Conservation (phyloP, 1,140 invertebrate species). For the Phthorimaea operculella region DNA sequence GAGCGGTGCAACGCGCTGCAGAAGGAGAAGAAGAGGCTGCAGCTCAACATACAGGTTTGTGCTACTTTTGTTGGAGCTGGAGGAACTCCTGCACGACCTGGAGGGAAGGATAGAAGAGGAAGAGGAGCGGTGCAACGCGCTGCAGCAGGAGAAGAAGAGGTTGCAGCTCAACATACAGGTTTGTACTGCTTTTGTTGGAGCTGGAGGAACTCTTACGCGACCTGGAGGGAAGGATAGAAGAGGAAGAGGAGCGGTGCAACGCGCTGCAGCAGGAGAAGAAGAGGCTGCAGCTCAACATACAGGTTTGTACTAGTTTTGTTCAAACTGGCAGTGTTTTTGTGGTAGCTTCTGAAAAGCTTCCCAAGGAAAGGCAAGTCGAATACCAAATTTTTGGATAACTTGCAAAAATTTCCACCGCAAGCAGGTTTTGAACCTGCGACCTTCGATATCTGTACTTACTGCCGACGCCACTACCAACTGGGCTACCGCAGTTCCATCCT, state of each 20-base stretch:
- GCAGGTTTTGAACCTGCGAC: too few relatives aligned
- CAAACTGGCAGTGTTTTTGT: too few relatives aligned
- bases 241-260: conserved; percentile 92
- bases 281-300: conserved; percentile 90
- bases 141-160: conserved; percentile 94
- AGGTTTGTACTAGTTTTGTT: conserved; percentile 66
- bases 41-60: conserved; percentile 81
- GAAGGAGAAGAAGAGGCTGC: conserved; percentile 94
- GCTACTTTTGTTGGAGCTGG: conserved; percentile 89
- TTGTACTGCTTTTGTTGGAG: conserved; percentile 77
- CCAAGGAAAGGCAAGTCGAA: too few relatives aligned
- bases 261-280: conserved; percentile 91
- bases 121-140: conserved; percentile 83
- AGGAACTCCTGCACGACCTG: conserved; percentile 96
- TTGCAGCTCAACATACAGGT: conserved; percentile 85
- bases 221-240: conserved; percentile 93
- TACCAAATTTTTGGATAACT: too few relatives aligned
- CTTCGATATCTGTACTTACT: too few relatives aligned
- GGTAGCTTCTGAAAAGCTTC: too few relatives aligned
- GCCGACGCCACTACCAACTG: too few relatives aligned
- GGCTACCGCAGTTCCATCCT: too few relatives aligned
- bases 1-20: conserved; percentile 82
- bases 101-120: conserved; percentile 97
- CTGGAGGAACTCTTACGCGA: conserved; percentile 98
- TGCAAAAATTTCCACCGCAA: too few relatives aligned